Base-by-base conservation (phyloP, 1,140 invertebrate genomes). In the Apolygus lucorum region DNA sequence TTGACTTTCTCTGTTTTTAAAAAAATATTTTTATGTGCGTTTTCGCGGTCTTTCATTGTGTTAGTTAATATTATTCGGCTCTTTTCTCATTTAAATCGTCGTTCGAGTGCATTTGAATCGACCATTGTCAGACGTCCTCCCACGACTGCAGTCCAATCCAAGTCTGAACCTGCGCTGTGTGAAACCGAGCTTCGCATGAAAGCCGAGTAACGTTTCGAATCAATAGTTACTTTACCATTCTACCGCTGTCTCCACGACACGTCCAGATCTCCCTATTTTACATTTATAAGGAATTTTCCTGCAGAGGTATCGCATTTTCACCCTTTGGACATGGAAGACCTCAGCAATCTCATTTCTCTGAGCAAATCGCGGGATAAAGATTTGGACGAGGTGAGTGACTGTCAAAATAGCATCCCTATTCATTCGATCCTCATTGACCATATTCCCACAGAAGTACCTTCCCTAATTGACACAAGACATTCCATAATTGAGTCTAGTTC, bases 331-430 rank as follows among this genome's bases (percentile, higher is more conserved):
- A 66, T 66, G 64, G 64, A 66, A 28, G 28, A 66, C 24, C 29
- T 66, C n/a, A 25, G 29, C 2, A 66, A 66, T 34, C 24, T 66
- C 1, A 66, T 66, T 42, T 21, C 27, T 34, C 26, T n/a, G 29
- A 66, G 64, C 25, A 66, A 66, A 64, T 21, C 27, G 27, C 28
- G 29, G 64, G 64, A 66, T 21, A 66, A 66, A 21, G 64, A 66
- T 8, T 34, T 66, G 2, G 64, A 66, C n/a, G 64, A 66, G 11
- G 64, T 66, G 24, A 66, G 64, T 59, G 34, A 17, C 17, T 42
- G 4, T 42, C 34, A 42, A 42, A 42, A 17, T 42, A 17, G 4
- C 34, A 42, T 42, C 17, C 34, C 34, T 42, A 17, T 42, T 4
- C 17, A 42, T 42, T 42, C 34, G 17, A 42, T 42, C 17, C 34